These are phyloP conservation scores for Paelopatides confundens DNA, from an alignment of 53 echinoderm and acorn worm species.

Conservation along the genomic window DNA sequence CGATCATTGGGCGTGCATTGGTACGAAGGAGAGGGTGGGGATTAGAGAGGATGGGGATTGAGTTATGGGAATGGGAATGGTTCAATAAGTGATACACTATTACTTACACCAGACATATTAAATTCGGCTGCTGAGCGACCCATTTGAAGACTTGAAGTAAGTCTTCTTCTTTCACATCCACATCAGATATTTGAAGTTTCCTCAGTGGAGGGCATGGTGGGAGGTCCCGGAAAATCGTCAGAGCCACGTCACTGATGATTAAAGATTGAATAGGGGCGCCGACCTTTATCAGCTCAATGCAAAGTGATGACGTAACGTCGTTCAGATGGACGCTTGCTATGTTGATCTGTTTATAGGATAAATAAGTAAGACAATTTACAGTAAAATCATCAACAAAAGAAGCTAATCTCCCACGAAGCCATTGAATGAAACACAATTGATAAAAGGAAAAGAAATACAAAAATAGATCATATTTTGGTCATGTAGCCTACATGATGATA, in stretches of 20 bases:
- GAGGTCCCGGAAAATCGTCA: conserved; percentile 9
- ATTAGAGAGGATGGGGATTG: background rate
- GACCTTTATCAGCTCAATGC: conserved; percentile 14
- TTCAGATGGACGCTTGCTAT: conserved; percentile 24
- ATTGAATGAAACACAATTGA: no score
- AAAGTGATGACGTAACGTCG: conserved; percentile 25
- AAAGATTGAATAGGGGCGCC: conserved; percentile 28
- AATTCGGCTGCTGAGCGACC: conserved; percentile 7
- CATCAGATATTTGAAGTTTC: conserved; percentile 4
- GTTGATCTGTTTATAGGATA: background rate
- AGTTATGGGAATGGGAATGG: background rate
- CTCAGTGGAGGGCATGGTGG: conserved; percentile 19
- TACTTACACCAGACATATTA: conserved; percentile 15
- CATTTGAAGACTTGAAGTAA: conserved; percentile 14
- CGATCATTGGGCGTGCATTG: background rate
- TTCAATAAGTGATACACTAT: background rate
- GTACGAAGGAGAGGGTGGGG: background rate
- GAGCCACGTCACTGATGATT: conserved; percentile 11
- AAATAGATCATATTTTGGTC: no score
- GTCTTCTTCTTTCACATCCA: background rate
- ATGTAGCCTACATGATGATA: no score
- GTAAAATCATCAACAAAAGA: no score
- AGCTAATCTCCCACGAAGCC: no score
- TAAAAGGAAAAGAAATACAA: no score
- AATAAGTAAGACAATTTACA: background rate